Base-by-base conservation (phyloP, 2,113 vertebrate species). In the Synchiropus splendidus region DNA sequence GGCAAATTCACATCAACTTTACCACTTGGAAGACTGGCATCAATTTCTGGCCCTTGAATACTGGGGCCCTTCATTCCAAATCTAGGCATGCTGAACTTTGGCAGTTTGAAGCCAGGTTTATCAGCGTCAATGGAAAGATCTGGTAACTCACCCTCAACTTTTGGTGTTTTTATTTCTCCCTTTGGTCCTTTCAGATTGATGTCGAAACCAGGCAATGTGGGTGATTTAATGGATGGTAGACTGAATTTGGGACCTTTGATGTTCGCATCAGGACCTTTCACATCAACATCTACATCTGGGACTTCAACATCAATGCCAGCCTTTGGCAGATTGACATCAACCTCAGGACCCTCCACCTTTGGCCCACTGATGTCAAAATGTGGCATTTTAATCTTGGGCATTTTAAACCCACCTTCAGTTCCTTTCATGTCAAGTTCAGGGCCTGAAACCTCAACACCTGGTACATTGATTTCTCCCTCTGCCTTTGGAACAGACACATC, bases 111-210 rank as follows among this genome's bases (percentile, higher is more conserved):
- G 30, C 42, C 51, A 12, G 48, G 59, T 14, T 45, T 63, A 2
- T 4, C 12, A 0, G 58, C 68, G 0, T 72, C 48, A 2, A 63
- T 37, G 2, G 64, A 39, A 47, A 12, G 9, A 1, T 78, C 54
- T 14, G 54, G 50, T 5, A 40, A 43, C 16, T 42, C 16, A 4
- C 79, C 2, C 46, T 83, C 77, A 1, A 72, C 2, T 1, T 42
- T 32, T 2, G 51, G 65, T 6, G 6, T 27, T 18, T 52, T 40
- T 2, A 69, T 31, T 10, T 61, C 46, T 13, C 45, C 58, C 11
- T 56, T 67, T 21, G 64, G 64, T 16, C 18, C 21, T 9, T 52
- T 86, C 4, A 38, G 58, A 15, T 89, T 84, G 0, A 89, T 57
- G 48, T 57, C 79, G n/a, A n/a, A n/a, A n/a, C n/a, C n/a, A n/a